A percentile compares a stretch with the other conserved stretches of the same genome.
Evolutionary conservation across 2,888 invertebrate genomes (phyloP).

Genomic region (Zygaena filipendulae): DNA sequence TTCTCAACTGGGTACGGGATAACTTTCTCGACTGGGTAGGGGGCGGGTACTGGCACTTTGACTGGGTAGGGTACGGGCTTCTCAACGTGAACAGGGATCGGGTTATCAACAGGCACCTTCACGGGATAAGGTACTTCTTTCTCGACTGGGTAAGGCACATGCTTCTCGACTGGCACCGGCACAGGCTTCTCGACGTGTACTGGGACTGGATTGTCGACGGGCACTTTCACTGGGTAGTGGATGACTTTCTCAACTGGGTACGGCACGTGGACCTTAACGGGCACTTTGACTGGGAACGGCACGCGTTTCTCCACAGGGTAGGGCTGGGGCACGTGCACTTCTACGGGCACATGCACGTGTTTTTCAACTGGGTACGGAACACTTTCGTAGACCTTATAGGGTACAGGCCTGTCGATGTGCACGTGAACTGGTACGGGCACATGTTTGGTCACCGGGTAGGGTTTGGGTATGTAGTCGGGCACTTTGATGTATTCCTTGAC

Average conservation of each 20-base stretch:
- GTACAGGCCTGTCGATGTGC: slow-evolving; percentile 74
- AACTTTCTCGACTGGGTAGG: slow-evolving; percentile 75
- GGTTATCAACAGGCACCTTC: slow-evolving; percentile 74
- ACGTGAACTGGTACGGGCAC: slow-evolving; percentile 75
- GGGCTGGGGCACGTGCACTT: slow-evolving; percentile 77
- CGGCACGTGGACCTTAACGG: slow-evolving; percentile 78
- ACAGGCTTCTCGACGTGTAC: slow-evolving; percentile 75
- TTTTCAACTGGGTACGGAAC: slow-evolving; percentile 81
- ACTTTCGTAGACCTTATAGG: slow-evolving; percentile 68
- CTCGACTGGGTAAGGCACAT: slow-evolving; percentile 79
- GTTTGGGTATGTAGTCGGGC: slow-evolving; percentile 74
- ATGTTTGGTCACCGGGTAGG: slow-evolving; percentile 75
- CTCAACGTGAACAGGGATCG: slow-evolving; percentile 79
- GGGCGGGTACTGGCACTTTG: slow-evolving; percentile 77
- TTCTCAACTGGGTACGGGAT: slow-evolving; percentile 74
- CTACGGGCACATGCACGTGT: slow-evolving; percentile 73
- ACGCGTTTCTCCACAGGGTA: slow-evolving; percentile 79
- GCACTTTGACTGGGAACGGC: slow-evolving; percentile 73
- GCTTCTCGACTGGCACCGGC: slow-evolving; percentile 78
- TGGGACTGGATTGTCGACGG: slow-evolving; percentile 75
- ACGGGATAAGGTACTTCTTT: slow-evolving; percentile 78
- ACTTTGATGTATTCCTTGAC: slow-evolving; percentile 75
- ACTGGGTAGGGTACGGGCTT: slow-evolving; percentile 82
- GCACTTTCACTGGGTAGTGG: slow-evolving; percentile 77
- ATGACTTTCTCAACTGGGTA: slow-evolving; percentile 80